These are phyloP conservation scores for Atherix ibis DNA, from an alignment of 2,888 invertebrate genomes.

Conservation along the genomic window DNA sequence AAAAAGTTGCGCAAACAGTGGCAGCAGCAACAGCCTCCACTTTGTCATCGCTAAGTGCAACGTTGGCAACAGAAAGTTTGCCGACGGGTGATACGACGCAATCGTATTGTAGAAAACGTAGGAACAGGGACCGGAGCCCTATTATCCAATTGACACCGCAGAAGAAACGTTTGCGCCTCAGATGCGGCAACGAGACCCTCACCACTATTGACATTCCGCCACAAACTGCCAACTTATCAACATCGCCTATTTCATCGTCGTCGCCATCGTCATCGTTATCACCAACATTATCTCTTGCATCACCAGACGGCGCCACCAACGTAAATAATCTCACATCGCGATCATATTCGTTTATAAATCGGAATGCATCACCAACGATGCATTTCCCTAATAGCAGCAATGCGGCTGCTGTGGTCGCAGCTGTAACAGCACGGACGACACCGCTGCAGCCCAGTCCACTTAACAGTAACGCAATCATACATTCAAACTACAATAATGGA, in stretches of 20 bases:
- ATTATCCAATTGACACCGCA: slow-evolving; percentile 41
- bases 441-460: slow-evolving; percentile 13
- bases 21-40: slow-evolving; percentile 13
- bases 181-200: slow-evolving; percentile 79
- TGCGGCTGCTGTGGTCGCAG: too few relatives aligned
- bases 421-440: too few relatives aligned
- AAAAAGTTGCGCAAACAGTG: neutral
- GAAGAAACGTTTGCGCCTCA: slow-evolving; percentile 71
- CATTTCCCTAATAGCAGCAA: slow-evolving; percentile 12
- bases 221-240: slow-evolving; percentile 41
- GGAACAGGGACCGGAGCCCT: neutral
- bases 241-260: slow-evolving; percentile 4
- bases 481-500: too few relatives aligned
- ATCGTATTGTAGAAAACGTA: too few relatives aligned
- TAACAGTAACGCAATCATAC: slow-evolving; percentile 4
- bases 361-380: slow-evolving; percentile 12
- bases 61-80: slow-evolving; percentile 10
- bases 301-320: slow-evolving; percentile 17
- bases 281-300: slow-evolving; percentile 11
- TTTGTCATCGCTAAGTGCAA: slow-evolving; percentile 7
- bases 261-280: slow-evolving; percentile 11
- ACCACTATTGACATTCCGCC: slow-evolving; percentile 78
- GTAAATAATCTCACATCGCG: too few relatives aligned
- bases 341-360: slow-evolving; percentile 9
- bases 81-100: too few relatives aligned